Evolutionary conservation across 2,113 vertebrate genomes (phyloP), one percentile per base, ranked within the genome.

Genomic region (Thunnus maccoyii): DNA sequence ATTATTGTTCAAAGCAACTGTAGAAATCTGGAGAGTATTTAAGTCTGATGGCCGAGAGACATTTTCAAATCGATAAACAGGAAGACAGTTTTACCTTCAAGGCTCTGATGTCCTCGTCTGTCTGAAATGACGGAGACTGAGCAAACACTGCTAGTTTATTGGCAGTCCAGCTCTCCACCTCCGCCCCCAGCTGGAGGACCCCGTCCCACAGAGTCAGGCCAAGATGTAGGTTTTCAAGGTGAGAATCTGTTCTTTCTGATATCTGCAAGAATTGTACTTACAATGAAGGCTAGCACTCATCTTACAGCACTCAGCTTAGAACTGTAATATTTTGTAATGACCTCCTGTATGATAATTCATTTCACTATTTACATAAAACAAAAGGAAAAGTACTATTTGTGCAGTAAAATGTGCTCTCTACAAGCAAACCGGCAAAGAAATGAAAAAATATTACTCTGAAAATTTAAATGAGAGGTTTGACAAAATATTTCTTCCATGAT

Each of bases 131-230:
- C 0, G 83, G 80, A 51, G 13, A 72, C 14, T 89, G 90, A 56
- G 95, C 89, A 44, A 95, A 74, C 0, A 70, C 76, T 44, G 70
- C 84, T n/a, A 97, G 78, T 61, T 94, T 94, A 12, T 78, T 54
- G 1, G 76, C 69, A 1, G 86, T 88, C 97, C 97, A 97, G 25
- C 87, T 89, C 0, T 97, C 96, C 0, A 97, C 89, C 2, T 93
- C 94, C 20, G 71, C 83, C 70, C 95, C 96, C 75, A 97, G 92
- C 57, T 90, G 89, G 18, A 96, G 93, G 78, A 97, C 94, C 50
- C 96, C 96, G 3, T 97, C 97, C 98, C 98, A 99, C 85, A 96
- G 88, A 68, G 92, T 94, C 84, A 96, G 90, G 52, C 95, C 96
- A 56, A 88, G 94, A 79, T 93, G 94, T 48, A 98, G 68, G 87